Conservation (phyloP, 2,113 vertebrate species). For the Siphamia tubifer region DNA sequence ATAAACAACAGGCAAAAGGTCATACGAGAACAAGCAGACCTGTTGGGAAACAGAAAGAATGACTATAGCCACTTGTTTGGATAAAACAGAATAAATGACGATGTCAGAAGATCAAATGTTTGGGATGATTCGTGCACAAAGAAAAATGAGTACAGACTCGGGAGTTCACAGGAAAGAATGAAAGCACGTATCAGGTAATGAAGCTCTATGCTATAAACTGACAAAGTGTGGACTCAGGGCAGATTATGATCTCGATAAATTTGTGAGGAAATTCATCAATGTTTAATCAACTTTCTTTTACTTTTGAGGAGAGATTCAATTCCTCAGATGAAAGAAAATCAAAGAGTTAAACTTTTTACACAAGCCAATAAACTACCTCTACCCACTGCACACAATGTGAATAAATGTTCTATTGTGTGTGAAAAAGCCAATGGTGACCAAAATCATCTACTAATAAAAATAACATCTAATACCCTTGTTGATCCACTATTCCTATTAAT, state of each 20-base stretch:
- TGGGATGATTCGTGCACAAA: background rate
- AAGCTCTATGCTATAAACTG: slow-evolving; percentile 14
- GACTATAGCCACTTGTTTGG: no score
- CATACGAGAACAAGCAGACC: no score
- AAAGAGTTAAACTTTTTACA: background rate
- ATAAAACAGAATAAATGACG: no score
- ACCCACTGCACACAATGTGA: background rate
- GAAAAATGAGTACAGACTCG: slow-evolving; percentile 6
- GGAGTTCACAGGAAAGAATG: background rate
- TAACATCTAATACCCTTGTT: no score
- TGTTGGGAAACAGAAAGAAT: no score
- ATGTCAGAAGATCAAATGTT: background rate
- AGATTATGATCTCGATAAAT: slow-evolving; percentile 47
- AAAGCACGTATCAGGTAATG: slow-evolving; percentile 30
- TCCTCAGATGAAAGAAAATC: slow-evolving; percentile 29
- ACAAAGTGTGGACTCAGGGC: background rate
- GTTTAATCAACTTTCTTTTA: slow-evolving; percentile 48
- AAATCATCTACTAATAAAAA: no score
- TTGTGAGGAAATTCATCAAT: slow-evolving; percentile 49
- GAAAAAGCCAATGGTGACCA: no score
- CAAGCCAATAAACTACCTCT: background rate
- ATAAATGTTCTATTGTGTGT: no score
- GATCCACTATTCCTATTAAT: no score
- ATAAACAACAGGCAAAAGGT: no score
- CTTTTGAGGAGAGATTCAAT: slow-evolving; percentile 19